Evolutionary conservation across 1,140 invertebrate genomes (phyloP), one percentile per base, ranked within the genome.

Genomic region (Papilio machaon): DNA sequence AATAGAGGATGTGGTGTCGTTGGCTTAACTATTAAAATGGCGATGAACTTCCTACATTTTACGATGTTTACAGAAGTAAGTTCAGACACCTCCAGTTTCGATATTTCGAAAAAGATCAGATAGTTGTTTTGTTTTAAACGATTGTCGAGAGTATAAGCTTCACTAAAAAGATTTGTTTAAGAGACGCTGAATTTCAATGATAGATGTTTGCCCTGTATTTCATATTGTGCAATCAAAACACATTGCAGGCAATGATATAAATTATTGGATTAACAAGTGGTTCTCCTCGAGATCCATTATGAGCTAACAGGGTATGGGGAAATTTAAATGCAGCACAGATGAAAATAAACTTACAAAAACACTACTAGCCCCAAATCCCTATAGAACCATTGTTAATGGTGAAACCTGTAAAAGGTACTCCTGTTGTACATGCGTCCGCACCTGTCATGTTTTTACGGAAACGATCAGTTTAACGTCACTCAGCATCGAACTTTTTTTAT

Each of bases 391-490:
- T 7, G 30, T 67, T 15, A 11, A 67, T 38, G 47, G 47, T n/a
- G 74, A 76, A 76, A 49, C 74, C 74, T 30, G 10, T 23, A 49
- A 76, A 76, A 23, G 35, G 19, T 49, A 52, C 9, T 15, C 6
- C 73, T 76, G 74, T 76, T 52, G 30, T 70, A 5, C 15, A 54
- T 35, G 47, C 46, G 23, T 60, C 76, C 15, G 30, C 76, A 23
- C 30, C 76, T 8, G 43, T 67, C 58, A 67, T 43, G 35, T 64
- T 54, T 43, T 82, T 35, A 79, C 77, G 77, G 77, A 79, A 84
- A 81, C 73, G 80, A 85, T 79, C 86, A 76, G 89, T 81, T 85
- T 67, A 73, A 70, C 84, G 77, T 90, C 85, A 85, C 84, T 89
- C 86, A 86, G 84, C 83, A 30, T 30, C 82, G 23, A 83, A 83